These are phyloP conservation scores for Agrotis segetum DNA, from an alignment of 2,888 invertebrate genomes.

Conservation along the genomic window DNA sequence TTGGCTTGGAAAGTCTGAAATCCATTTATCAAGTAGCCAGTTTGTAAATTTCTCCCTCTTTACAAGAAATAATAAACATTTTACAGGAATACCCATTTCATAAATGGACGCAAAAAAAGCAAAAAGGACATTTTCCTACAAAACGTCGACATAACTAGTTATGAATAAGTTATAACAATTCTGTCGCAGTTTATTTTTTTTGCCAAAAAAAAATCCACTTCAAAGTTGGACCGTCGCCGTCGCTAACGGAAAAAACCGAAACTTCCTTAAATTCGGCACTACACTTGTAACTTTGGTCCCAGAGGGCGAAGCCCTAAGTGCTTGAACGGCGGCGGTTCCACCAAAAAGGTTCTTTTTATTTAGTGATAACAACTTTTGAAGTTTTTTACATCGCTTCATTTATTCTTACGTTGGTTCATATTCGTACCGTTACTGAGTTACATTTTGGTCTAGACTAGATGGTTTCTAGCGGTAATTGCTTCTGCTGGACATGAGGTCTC, in stretches of 20 bases:
- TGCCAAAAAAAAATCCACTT: slow-evolving; percentile 40
- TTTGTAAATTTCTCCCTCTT: background rate
- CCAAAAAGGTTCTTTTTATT: slow-evolving; percentile 45
- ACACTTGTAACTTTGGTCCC: slow-evolving; percentile 55
- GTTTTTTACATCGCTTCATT: slow-evolving; percentile 28
- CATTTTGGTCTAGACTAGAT: background rate
- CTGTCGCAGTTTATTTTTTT: slow-evolving; percentile 22
- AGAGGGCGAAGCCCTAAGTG: slow-evolving; percentile 54
- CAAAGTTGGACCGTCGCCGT: slow-evolving; percentile 35
- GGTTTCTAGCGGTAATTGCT: background rate
- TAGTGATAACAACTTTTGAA: slow-evolving; percentile 42
- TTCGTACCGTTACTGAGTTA: background rate
- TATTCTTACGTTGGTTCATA: background rate
- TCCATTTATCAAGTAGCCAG: background rate
- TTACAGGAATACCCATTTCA: background rate
- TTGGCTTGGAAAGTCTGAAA: background rate
- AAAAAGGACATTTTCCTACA: background rate
- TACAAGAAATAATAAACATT: background rate
- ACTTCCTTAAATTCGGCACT: slow-evolving; percentile 53
- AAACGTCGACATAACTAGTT: slow-evolving; percentile 38
- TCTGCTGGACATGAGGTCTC: background rate
- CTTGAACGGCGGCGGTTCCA: slow-evolving; percentile 38
- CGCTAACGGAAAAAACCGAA: slow-evolving; percentile 48
- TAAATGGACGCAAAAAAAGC: background rate
- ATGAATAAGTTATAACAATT: slow-evolving; percentile 41